Percentiles rank a stretch among this genome's conserved stretches.
Evolutionary conservation across 2,113 vertebrate species (phyloP).

Genomic region (Podiceps cristatus): DNA sequence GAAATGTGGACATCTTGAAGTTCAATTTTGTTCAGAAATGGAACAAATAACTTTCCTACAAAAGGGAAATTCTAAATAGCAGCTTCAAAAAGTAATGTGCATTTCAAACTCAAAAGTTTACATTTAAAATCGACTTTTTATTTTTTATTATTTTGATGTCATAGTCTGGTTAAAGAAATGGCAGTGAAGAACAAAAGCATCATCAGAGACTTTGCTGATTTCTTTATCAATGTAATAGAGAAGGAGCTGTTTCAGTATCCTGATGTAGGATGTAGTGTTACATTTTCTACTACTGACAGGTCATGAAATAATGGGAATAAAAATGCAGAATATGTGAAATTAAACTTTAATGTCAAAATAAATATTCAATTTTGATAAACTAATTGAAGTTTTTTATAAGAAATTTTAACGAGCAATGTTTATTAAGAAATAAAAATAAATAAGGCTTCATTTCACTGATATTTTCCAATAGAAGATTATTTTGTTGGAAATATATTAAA

Average conservation of each 20-base stretch:
- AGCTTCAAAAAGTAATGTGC: constrained; percentile 23
- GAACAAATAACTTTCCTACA: constrained; percentile 45
- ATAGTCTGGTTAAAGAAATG: background rate
- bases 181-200: constrained; percentile 35
- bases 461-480: background rate
- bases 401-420: background rate
- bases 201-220: background rate
- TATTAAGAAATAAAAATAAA: background rate
- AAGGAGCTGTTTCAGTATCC: background rate
- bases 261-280: background rate
- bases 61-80: constrained; percentile 42
- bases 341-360: constrained; percentile 14
- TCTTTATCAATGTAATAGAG: background rate
- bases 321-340: background rate
- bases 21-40: constrained; percentile 54
- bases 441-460: background rate
- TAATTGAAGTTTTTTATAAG: background rate
- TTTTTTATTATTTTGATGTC: constrained; percentile 2
- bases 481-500: constrained; percentile 16
- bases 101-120: constrained; percentile 39
- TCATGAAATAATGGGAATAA: background rate
- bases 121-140: constrained; percentile 5
- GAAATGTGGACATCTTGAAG: constrained; percentile 61
- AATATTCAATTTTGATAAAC: constrained; percentile 12
- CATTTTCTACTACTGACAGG: background rate